Evolutionary conservation across 53 echinoderm and acorn worm genomes (phyloP), one percentile per base, ranked within the genome.

Genomic region (Echinarachnius parma): DNA sequence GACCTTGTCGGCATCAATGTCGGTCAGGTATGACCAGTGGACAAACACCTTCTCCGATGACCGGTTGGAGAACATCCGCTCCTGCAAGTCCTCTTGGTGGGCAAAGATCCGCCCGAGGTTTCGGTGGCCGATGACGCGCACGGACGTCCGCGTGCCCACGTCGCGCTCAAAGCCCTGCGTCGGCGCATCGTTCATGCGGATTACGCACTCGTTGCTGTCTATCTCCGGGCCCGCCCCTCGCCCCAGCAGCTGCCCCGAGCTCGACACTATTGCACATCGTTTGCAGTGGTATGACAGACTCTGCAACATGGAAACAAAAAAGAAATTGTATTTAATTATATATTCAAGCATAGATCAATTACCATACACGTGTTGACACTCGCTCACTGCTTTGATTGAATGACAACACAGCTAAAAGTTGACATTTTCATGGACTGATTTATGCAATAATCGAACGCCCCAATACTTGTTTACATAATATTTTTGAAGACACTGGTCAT

Each of bases 111-210:
- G 82, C 49, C 76, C 74, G 22, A 93, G 77, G 77, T 93, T 93
- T 27, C 85, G 27, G 61, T 93, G 93, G 3, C 93, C 93, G 7
- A 94, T 86, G 4, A 94, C 82, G 9, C 95, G 78, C 61, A 75
- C 78, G 9, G 89, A 80, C 59, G 95, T 94, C 60, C 86, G 75
- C 47, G 66, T 67, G 14, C 95, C 95, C n/a, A 89, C 89, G 37
- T 94, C 95, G 4, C 68, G 46, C 66, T 94, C 95, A 76, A 57
- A 90, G 47, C 95, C 95, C 58, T 69, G 77, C 18, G 86, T 86
- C 13, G 95, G 95, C 74, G 95, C 95, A 76, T 89, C 90, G 62
- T 94, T 94, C 95, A 94, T 94, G 77, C 95, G 81, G 35, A 94
- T 80, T 9, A 94, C 95, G 46, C 95, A 94, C 53, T 94, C 90